Base-by-base conservation (phyloP, 2,113 vertebrate genomes). In the Rhabdornis inornatus region DNA sequence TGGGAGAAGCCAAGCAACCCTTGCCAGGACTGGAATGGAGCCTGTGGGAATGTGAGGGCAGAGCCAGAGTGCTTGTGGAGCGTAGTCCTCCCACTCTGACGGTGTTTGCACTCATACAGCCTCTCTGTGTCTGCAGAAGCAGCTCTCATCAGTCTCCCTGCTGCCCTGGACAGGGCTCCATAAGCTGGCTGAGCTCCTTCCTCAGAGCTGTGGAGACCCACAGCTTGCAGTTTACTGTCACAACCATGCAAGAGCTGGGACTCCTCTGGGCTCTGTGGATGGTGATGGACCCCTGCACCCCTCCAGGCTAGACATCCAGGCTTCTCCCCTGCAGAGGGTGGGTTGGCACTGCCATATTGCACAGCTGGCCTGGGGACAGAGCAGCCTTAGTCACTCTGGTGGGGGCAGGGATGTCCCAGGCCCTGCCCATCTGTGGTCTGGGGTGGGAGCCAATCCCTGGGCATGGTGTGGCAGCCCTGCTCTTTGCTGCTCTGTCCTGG, bases 191-290 rank as follows among this genome's bases (percentile, higher is more conserved):
- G 57, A 78, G 45, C 22, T 64, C 23, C 63, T 75, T 87, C 47
- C 39, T 77, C 7, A 66, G 77, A 80, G 33, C n/a, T 7, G 7
- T 28, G 21, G 11, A 40, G 20, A 28, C 30, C 24, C 7, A 14
- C 3, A 12, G 33, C 35, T 61, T 57, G 23, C 49, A 53, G 66
- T n/a, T 81, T 27, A 25, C 25, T 49, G 25, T 50, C 21, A n/a
- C 30, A 63, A 4, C 30, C 21, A 1, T 10, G 11, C 20, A 12
- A 12, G 52, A 56, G 12, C 25, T 0, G 1, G 15, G 60, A 23
- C 18, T 90, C 9, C 25, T 42, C 37, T 64, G 69, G 20, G 27
- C 23, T 89, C 52, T 68, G 35, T 0, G 0, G 57, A 6, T 68
- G 49, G 13, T n/a, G 28, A 37, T 57, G 30, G 30, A 72, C 20